These are phyloP conservation scores for Bembecia ichneumoniformis DNA, from an alignment of 2,888 invertebrate species.

Conservation along the genomic window DNA sequence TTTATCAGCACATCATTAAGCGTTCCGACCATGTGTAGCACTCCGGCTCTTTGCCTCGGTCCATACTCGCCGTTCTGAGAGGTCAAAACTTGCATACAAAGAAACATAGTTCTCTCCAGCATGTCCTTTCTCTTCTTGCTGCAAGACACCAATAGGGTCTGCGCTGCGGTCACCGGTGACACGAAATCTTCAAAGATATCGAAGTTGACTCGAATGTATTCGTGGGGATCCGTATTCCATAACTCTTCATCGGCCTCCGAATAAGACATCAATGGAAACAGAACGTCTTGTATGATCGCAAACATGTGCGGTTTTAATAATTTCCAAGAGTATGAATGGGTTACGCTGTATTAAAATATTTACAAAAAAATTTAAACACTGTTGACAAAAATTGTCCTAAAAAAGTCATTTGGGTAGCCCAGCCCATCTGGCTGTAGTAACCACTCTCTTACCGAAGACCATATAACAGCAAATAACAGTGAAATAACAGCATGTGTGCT, in stretches of 20 bases:
- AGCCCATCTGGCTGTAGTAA: too few relatives aligned
- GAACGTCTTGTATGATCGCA: slow-evolving; percentile 92
- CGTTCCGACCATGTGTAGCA: slow-evolving; percentile 96
- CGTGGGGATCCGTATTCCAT: slow-evolving; percentile 96
- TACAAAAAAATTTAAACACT: neutral
- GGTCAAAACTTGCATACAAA: slow-evolving; percentile 84
- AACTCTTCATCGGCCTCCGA: slow-evolving; percentile 94
- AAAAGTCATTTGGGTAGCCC: too few relatives aligned
- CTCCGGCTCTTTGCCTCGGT: slow-evolving; percentile 92
- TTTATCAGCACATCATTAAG: slow-evolving; percentile 92
- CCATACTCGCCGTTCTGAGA: slow-evolving; percentile 45
- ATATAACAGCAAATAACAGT: too few relatives aligned
- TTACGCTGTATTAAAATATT: slow-evolving; percentile 70
- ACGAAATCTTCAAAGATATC: slow-evolving; percentile 98
- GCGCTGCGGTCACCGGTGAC: slow-evolving; percentile 95
- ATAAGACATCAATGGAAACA: slow-evolving; percentile 97
- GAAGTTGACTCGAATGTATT: slow-evolving; percentile 96
- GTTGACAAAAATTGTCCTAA: too few relatives aligned
- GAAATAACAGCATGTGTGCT: too few relatives aligned
- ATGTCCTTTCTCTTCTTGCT: slow-evolving; percentile 96
- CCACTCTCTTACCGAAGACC: too few relatives aligned
- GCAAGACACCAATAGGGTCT: slow-evolving; percentile 87
- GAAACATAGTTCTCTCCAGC: slow-evolving; percentile 92
- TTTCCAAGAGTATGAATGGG: slow-evolving; percentile 96
- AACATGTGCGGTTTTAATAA: slow-evolving; percentile 96